phyloP scores from a whole-genome alignment of 2,113 vertebrate species.

The Isichthys henryi region DNA sequence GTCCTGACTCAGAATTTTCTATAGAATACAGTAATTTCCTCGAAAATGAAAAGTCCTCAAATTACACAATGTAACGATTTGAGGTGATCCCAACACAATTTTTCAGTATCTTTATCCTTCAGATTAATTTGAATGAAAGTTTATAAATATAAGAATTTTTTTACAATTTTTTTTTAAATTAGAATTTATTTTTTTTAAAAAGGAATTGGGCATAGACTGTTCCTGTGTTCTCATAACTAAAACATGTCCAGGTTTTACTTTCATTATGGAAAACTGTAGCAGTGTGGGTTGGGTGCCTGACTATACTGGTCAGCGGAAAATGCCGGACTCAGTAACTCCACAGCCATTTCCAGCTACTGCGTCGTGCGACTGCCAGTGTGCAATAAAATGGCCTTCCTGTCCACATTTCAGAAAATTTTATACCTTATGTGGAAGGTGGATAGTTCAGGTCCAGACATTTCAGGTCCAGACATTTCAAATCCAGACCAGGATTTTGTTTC shows the following conservation, averaged over 20 bases:
- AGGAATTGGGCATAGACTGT: not conserved
- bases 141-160: not conserved
- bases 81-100: too few species aligned
- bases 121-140: not conserved
- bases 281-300: not conserved
- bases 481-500: not conserved
- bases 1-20: not conserved
- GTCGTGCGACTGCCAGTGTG: not conserved
- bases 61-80: not conserved
- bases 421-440: not conserved
- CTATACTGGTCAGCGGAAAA: not conserved
- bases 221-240: not conserved
- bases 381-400: not conserved
- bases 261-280: not conserved
- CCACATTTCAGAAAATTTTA: not conserved
- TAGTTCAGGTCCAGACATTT: not conserved
- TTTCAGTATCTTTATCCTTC: not conserved
- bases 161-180: not conserved
- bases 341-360: not conserved
- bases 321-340: not conserved
- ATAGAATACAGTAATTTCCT: not conserved
- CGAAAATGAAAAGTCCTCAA: not conserved
- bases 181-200: not conserved
- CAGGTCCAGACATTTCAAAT: not conserved
- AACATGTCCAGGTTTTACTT: not conserved